phyloP scores from a whole-genome alignment of 1,140 invertebrate species.

The Spodoptera frugiperda region DNA sequence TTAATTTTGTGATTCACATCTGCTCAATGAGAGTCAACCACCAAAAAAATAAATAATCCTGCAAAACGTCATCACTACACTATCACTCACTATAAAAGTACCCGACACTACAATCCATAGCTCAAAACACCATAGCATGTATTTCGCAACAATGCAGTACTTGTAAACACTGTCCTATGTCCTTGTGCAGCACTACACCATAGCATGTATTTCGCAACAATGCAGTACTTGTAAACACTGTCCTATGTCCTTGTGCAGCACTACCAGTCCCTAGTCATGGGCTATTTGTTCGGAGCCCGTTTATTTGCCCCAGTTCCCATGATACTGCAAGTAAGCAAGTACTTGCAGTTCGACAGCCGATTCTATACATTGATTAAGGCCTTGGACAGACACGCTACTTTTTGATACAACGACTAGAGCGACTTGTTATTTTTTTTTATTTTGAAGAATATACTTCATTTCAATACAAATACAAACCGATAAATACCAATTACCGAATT shows the following conservation, averaged over 20 bases:
- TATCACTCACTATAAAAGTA: no score
- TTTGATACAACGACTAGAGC: no score
- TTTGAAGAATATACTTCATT: no score
- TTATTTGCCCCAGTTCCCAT: slow-evolving; percentile 70
- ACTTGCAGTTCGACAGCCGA: slow-evolving; percentile 13
- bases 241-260: slow-evolving; percentile 56
- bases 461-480: no score
- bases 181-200: slow-evolving; percentile 51
- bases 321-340: slow-evolving; percentile 11
- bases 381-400: no score
- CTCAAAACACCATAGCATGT: not conserved
- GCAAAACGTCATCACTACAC: no score
- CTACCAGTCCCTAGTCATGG: slow-evolving; percentile 35
- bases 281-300: slow-evolving; percentile 40
- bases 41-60: no score
- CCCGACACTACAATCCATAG: not conserved
- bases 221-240: slow-evolving; percentile 11
- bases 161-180: slow-evolving; percentile 44
- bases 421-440: no score
- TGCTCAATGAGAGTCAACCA: no score
- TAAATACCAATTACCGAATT: no score
- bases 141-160: slow-evolving; percentile 25
- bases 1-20: no score
- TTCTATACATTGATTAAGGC: slow-evolving; percentile 20
- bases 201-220: slow-evolving; percentile 8